These are phyloP conservation scores for Ochlodes sylvanus DNA, from an alignment of 2,888 invertebrate species.

Conservation along the genomic window DNA sequence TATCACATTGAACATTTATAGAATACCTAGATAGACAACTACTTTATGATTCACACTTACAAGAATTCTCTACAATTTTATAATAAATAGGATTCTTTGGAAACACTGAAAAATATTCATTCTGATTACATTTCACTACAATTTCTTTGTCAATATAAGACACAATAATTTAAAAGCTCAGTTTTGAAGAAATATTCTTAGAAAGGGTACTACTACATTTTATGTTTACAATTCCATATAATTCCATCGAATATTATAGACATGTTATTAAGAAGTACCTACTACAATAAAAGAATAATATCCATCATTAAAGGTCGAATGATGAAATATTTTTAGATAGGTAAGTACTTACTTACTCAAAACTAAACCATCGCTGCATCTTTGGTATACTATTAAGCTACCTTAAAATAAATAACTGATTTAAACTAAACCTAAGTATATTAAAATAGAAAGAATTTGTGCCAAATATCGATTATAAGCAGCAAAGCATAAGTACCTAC, in stretches of 20 bases:
- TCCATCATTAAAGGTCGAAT: background rate
- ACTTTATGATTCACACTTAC: constrained; percentile 48
- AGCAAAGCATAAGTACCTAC: background rate
- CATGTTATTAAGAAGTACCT: background rate
- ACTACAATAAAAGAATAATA: too few species aligned
- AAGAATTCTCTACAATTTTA: constrained; percentile 16
- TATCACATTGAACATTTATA: constrained; percentile 82
- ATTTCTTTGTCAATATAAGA: constrained; percentile 20
- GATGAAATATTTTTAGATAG: background rate
- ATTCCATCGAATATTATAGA: constrained; percentile 2
- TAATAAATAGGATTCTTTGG: constrained; percentile 18
- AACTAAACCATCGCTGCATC: background rate
- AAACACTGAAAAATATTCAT: constrained; percentile 15
- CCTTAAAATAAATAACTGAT: background rate
- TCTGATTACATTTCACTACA: constrained; percentile 10
- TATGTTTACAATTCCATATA: constrained; percentile 17
- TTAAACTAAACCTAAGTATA: background rate
- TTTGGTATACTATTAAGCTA: constrained; percentile 1
- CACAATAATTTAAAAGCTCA: constrained; percentile 17
- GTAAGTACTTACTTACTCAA: too few species aligned
- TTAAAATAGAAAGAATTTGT: too few species aligned
- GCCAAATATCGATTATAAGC: background rate
- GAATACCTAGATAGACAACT: constrained; percentile 46
- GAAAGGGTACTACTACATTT: background rate
- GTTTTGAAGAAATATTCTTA: constrained; percentile 13